Percentiles rank a stretch among this genome's conserved stretches.
phyloP scores from a whole-genome alignment of 2,797 vertebrate genomes.

The Alosa sapidissima region DNA sequence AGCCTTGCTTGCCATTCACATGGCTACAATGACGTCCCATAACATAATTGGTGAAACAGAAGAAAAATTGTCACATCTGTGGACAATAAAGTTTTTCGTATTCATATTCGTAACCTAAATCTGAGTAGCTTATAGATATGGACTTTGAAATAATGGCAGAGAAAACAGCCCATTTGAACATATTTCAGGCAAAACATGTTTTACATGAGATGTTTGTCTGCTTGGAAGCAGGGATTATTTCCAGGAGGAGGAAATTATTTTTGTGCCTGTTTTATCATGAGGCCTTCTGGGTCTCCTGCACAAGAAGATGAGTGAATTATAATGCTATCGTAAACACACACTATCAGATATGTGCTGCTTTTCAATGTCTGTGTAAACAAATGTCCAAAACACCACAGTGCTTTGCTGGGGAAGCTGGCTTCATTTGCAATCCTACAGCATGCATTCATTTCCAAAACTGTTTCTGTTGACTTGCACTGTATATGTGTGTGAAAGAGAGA shows the following conservation, averaged over 20 bases:
- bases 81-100: too few species aligned
- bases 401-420: not conserved
- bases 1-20: not conserved
- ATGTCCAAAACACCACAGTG: not conserved
- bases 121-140: not conserved
- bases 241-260: not conserved
- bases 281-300: not conserved
- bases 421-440: not conserved
- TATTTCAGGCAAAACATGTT: not conserved
- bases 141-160: not conserved
- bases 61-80: too few species aligned
- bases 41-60: too few species aligned
- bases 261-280: not conserved
- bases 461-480: not conserved
- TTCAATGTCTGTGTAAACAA: not conserved
- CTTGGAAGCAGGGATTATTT: not conserved
- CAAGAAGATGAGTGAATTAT: not conserved
- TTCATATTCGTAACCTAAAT: too few species aligned
- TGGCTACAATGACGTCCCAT: not conserved
- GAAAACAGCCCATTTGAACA: not conserved
- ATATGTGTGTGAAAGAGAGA: not conserved
- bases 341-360: not conserved
- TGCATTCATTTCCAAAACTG: not conserved
- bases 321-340: constrained; percentile 19
- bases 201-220: not conserved